Percentiles rank a stretch among this genome's conserved stretches.
Conservation (phyloP, 2,888 invertebrate species). For the Thera obeliscata region DNA sequence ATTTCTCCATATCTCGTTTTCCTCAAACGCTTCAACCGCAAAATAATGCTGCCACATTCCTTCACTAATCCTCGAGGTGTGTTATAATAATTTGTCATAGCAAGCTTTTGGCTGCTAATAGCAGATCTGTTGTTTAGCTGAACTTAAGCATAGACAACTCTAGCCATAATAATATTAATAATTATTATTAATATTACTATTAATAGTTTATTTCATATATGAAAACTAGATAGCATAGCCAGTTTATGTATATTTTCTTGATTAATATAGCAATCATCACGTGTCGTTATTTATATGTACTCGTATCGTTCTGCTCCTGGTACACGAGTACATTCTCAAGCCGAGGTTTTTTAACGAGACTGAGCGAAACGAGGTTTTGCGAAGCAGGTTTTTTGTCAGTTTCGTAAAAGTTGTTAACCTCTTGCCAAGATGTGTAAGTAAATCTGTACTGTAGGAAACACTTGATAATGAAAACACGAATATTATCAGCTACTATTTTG, state of each 20-base stretch:
- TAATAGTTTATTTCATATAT: no score
- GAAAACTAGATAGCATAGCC: no score
- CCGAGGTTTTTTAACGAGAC: neutral
- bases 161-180: no score
- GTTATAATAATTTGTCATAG: neutral
- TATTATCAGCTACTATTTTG: neutral
- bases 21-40: neutral
- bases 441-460: neutral
- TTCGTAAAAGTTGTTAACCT: slow-evolving; percentile 7
- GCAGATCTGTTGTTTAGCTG: no score
- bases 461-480: no score
- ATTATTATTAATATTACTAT: no score
- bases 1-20: neutral
- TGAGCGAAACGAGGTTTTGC: neutral
- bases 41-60: neutral
- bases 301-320: no score
- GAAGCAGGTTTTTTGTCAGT: slow-evolving; percentile 1
- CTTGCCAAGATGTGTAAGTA: neutral
- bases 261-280: no score
- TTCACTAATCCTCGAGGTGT: neutral
- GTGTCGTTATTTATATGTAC: no score
- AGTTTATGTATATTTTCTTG: no score
- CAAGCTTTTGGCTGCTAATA: no score
- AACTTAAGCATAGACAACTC: no score
- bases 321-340: neutral